Conservation (phyloP, 1,140 invertebrate species). For the Rhagoletis pomonella region DNA sequence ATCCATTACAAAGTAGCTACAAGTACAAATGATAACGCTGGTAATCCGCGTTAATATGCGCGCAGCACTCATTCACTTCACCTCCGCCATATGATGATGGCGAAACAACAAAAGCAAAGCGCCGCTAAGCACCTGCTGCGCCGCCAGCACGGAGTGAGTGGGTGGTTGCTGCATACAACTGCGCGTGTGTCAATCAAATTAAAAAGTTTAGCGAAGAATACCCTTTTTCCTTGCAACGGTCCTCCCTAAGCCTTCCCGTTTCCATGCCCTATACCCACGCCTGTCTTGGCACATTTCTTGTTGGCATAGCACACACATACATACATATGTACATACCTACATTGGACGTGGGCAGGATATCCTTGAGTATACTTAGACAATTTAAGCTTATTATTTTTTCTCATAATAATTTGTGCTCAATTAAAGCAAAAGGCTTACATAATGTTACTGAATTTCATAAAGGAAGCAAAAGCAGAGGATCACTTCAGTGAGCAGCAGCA, state of each 20-base stretch:
- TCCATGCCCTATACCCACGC: too few species aligned
- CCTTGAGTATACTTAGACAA: background rate
- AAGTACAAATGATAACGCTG: background rate
- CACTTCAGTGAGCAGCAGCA: too few species aligned
- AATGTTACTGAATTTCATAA: conserved; percentile 17
- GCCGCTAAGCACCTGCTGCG: background rate
- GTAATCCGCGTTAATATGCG: conserved; percentile 15
- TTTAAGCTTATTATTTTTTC: conserved; percentile 33
- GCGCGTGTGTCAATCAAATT: background rate
- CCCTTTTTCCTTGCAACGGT: background rate
- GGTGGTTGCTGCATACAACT: background rate
- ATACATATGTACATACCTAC: too few species aligned
- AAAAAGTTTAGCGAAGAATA: background rate
- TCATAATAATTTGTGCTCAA: conserved; percentile 48
- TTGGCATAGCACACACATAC: too few species aligned
- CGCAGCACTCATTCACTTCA: background rate
- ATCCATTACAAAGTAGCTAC: conserved; percentile 6
- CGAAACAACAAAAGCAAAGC: too few species aligned
- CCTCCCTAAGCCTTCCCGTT: too few species aligned
- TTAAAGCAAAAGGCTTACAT: conserved; percentile 21
- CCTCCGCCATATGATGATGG: too few species aligned
- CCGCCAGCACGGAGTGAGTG: background rate
- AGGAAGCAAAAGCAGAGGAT: too few species aligned
- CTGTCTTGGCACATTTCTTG: background rate
- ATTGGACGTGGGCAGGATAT: background rate